Evolutionary conservation across 1,140 invertebrate genomes (phyloP), one percentile per base, ranked within the genome.

Genomic region (Nasonia vitripennis): DNA sequence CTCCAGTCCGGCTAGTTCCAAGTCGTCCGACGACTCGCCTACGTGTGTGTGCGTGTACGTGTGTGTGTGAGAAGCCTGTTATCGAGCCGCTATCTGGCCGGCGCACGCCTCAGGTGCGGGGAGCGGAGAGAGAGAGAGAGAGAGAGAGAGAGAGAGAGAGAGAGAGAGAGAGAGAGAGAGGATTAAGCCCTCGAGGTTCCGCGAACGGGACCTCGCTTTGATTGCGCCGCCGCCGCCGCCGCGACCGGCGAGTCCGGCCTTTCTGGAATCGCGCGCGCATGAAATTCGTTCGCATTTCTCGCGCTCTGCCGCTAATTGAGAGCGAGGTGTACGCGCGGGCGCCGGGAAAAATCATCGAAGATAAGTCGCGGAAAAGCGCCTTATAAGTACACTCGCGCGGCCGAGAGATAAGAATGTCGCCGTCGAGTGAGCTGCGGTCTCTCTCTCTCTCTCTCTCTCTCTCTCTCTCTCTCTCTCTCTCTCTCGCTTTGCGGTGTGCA

Each of bases 121-220:
- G 34, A 37, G 34, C 34, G 34, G 14, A 55, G 51, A 55, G 51
- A 5, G 51, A 55, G 51, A 17, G 51, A 55, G 27, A 27, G 27
- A 27, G 27, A 27, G 51, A 55, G 51, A 5, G 51, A 55, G 51
- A 17, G 51, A 55, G 14, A 55, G 51, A 55, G 51, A 27, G 27
- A 27, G 27, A 27, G 51, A 48, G 45, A 48, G 45, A 48, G 45
- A 48, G 48, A 51, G 45, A 55, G 77, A 79, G 77, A 73, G 83
- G 77, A 85, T 85, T 80, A 75, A 85, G 86, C 83, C 87, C 86
- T 78, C 81, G 84, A 78, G 86, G 67, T 86, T 86, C 70, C 75
- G 67, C 48, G 83, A 77, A 86, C 83, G 87, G 82, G 82, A 80
- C 83, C 55, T 78, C 51, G 55, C 75, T 80, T 78, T 79, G 79